Conservation (phyloP, 2,797 vertebrate species). For the Mastacembelus armatus region DNA sequence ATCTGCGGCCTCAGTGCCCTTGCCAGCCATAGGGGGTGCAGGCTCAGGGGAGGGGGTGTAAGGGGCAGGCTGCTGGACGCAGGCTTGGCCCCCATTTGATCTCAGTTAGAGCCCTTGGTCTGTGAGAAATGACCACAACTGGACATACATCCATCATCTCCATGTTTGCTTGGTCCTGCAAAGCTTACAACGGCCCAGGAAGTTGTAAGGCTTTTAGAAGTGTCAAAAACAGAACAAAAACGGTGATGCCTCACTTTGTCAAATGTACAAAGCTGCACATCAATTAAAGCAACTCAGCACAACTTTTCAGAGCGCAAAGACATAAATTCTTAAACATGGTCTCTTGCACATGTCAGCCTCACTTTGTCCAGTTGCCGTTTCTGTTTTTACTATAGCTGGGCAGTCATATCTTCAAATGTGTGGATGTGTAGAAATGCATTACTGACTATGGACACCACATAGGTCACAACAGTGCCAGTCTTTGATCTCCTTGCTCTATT, state of each 20-base stretch:
- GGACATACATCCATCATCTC: conserved; percentile 70
- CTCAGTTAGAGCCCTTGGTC: conserved; percentile 76
- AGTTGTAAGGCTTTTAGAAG: background rate
- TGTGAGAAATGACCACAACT: conserved; percentile 85
- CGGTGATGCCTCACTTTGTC: too few species aligned
- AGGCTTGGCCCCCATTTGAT: conserved; percentile 76
- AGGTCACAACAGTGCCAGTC: conserved; percentile 14
- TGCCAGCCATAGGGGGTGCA: conserved; percentile 71
- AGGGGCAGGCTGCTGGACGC: conserved; percentile 60
- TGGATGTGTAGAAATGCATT: conserved; percentile 7
- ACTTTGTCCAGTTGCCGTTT: too few species aligned
- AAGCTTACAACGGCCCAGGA: conserved; percentile 14
- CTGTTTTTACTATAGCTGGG: too few species aligned
- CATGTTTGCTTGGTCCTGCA: conserved; percentile 20
- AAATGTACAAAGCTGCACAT: too few species aligned
- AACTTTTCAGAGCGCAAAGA: too few species aligned
- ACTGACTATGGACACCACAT: conserved; percentile 23
- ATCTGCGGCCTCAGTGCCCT: conserved; percentile 76
- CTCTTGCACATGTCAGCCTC: too few species aligned
- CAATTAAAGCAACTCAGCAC: too few species aligned
- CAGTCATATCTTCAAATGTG: too few species aligned
- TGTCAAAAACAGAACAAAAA: too few species aligned
- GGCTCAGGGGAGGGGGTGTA: conserved; percentile 35
- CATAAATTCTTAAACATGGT: too few species aligned
- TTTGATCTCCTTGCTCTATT: conserved; percentile 58